Base-by-base conservation (phyloP, 2,888 invertebrate genomes). In the Dendrolimus pini region DNA sequence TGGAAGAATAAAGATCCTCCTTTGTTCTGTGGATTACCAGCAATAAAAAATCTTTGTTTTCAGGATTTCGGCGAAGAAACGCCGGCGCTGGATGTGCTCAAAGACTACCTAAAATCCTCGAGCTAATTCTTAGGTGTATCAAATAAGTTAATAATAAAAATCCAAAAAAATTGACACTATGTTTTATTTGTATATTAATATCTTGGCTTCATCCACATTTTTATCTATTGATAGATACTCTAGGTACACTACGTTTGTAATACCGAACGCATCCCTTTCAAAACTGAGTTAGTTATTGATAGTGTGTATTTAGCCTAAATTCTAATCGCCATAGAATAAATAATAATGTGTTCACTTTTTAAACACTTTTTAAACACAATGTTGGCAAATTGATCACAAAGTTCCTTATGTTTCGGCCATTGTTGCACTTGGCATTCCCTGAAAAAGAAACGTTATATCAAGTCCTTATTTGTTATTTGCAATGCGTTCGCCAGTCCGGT, bases 11-110 rank as follows among this genome's bases (percentile, higher is more conserved):
- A 30, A 30, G 30, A 6, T 30, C 30, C 30, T 30, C 6, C 3
- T 30, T 6, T 30, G 30, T 30, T 30, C 6, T 30, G 3, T 30
- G 30, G 30, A 30, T 30, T 30, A 6, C 30, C 6, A 30, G 6
- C 3, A 30, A 30, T 30, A 30, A 30, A 30, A 3, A 30, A 30
- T 47, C 0, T 12, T 70, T 64, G 54, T 92, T 93, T 67, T 72
- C 87, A 97, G 96, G 98, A 99, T 92, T 99, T 96, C 85, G 99
- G 99, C 77, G 98, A 98, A 83, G 99, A 99, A 87, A 97, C 98
- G 59, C 97, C 96, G 69, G 98, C 98, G 63, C 93, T 98, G 81
- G 98, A 98, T 88, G 95, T 98, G 74, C 94, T 99, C 70, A 96
- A 96, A 90, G 98, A 98, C 83, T 98, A 98, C 92, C 94, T 99